phyloP scores from a whole-genome alignment of 2,888 invertebrate species.

The Macrophya alboannulata region DNA sequence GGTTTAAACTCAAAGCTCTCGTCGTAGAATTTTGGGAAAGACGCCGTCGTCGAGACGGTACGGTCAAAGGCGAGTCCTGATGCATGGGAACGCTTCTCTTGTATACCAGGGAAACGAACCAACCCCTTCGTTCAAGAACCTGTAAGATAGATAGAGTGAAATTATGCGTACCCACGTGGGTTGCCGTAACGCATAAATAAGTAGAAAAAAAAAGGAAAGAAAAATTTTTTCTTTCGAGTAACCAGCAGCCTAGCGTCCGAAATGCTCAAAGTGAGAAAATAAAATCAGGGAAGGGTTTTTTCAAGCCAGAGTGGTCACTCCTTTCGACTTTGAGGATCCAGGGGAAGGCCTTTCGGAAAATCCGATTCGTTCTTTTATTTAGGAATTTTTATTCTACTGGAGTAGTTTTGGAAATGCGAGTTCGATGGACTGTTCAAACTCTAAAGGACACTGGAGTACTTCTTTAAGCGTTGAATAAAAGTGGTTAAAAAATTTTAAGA shows the following conservation, averaged over 20 bases:
- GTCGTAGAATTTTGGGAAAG: not conserved
- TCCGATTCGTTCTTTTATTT: not conserved
- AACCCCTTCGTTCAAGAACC: conserved; percentile 35
- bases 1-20: not conserved
- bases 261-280: not conserved
- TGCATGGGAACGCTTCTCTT: conserved; percentile 4
- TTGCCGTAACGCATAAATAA: conserved; percentile 67
- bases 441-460: not conserved
- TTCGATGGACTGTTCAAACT: not conserved
- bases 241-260: not conserved
- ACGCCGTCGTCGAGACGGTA: not conserved
- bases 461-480: not conserved
- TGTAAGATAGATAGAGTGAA: conserved; percentile 55
- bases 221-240: not conserved
- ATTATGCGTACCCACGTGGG: conserved; percentile 74
- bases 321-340: not conserved
- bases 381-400: not conserved
- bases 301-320: not conserved
- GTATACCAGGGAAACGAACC: not conserved
- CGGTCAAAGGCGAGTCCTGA: conserved; percentile 30
- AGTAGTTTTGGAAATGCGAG: not conserved
- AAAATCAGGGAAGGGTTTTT: not conserved
- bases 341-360: not conserved
- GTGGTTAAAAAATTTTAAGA: not conserved
- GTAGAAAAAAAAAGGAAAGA: not conserved